A percentile compares a stretch with the other conserved stretches of the same genome.
Conservation (phyloP, 2,113 vertebrate species). For the Chionomys nivalis region DNA sequence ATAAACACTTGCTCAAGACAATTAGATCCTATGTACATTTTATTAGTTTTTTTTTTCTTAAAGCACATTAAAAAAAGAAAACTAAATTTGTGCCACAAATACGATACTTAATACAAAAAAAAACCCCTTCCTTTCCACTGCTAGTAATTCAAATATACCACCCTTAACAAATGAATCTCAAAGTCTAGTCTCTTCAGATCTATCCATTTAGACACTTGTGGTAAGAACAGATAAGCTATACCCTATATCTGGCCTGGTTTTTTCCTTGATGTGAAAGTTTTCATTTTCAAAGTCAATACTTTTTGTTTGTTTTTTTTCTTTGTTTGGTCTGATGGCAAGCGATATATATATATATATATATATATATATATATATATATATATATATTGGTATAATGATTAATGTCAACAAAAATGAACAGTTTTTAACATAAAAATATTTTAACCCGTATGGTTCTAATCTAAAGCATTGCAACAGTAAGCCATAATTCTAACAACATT, state of each 20-base stretch:
- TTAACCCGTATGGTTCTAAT: not conserved
- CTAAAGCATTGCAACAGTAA: not conserved
- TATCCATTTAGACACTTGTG: not conserved
- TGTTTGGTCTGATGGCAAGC: not conserved
- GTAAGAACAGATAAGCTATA: not conserved
- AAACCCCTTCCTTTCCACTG: not conserved
- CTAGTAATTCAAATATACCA: not conserved
- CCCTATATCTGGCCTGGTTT: not conserved
- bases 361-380: too few species aligned
- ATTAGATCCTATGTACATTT: not conserved
- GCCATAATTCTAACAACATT: not conserved
- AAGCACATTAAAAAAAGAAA: not conserved
- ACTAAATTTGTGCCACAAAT: not conserved
- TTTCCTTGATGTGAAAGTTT: not conserved
- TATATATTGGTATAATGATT: too few species aligned
- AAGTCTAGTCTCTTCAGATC: not conserved
- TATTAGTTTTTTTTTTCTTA: not conserved
- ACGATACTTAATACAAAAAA: not conserved
- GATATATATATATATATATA: too few species aligned
- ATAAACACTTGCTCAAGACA: not conserved
- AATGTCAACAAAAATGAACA: conserved; percentile 7
- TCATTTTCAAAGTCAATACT: not conserved
- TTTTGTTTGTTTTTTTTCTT: not conserved
- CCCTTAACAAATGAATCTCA: not conserved
- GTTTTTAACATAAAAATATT: not conserved